Evolutionary conservation across 2,113 vertebrate species (phyloP), one percentile per base, ranked within the genome.

Genomic region (Anser cygnoides): DNA sequence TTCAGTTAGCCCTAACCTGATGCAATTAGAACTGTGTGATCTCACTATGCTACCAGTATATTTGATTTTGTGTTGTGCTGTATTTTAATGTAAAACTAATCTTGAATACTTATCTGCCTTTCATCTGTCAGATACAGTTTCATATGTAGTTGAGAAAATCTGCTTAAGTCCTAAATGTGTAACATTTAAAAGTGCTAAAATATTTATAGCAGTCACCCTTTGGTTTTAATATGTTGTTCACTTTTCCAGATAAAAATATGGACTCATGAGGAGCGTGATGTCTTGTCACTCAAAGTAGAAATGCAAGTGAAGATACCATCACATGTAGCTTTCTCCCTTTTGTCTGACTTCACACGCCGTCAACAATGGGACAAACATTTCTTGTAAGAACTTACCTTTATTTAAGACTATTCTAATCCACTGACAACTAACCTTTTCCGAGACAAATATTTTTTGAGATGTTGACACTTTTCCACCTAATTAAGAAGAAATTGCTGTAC

Each of bases 281-380:
- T 77, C 49, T 66, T 98, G 87, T 97, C 95, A 29, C 18, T 98
- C 73, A 97, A 97, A 94, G 96, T 98, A 87, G 97, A 98, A 96
- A 98, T 98, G 97, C 90, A 96, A 15, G 98, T 98, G 82, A 78
- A 84, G 35, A 91, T 97, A 44, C 87, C 97, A 1, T 96, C 98
- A 28, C 68, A 77, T 8, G 12, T 94, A 5, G 97, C 97, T 78
- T 98, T 98, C 68, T 95, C 76, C 44, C 95, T 98, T 77, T 61
- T 98, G 63, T 98, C 98, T 3, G 97, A 99, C 97, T 98, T 98
- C 87, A 97, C 86, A 6, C 83, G 96, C 28, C 66, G 97, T 23
- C 97, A 92, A 39, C 79, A 77, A 20, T 98, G 98, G 98, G 98
- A 98, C 96, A 97, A 82, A 37, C 97, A 98, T 43, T 97, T 94